Base-by-base conservation (phyloP, 2,113 vertebrate species). In the Rhizomys pruinosus region DNA sequence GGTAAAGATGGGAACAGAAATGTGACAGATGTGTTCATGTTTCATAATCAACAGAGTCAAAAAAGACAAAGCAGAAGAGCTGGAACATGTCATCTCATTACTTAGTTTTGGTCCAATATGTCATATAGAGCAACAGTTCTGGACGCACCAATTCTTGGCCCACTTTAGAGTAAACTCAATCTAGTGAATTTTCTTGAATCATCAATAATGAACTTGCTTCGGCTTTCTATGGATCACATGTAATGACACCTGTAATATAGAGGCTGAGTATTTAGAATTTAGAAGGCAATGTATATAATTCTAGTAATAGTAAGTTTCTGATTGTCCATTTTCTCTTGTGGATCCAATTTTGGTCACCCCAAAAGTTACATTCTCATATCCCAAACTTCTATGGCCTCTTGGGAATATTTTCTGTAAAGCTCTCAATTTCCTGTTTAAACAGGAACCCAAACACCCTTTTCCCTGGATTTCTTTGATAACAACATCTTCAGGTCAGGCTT, bases 391-490 rank as follows among this genome's bases (percentile, higher is more conserved):
- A 44, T 47, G 76, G 63, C 11, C 32, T 92, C 37, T 55, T 86
- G 37, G 84, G 13, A 68, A 34, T 85, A 74, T 79, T 52, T 82
- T 89, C 17, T 34, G 79, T 2, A 79, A 55, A 93, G 81, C 25
- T 93, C 88, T 90, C 78, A 59, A 79, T 85, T 92, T 93, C 66
- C 42, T 92, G 3, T 91, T 85, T 95, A 61, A 93, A 66, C 4
- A 68, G 13, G 61, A 90, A 25, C 7, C 44, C 55, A 74, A 88
- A 77, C 27, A 79, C 22, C 10, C 20, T 19, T 89, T 73, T 44
- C 0, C 7, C 19, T 74, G 71, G 34, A 87, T 47, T 87, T 63
- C 78, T 69, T 63, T 22, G 23, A 63, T 55, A 84, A 19, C 61
- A 27, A 25, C 29, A 22, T 32, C 66, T n/a, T 84, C 12, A 69